Conservation (phyloP, 2,888 invertebrate species). For the Onthophagus sagittarius region DNA sequence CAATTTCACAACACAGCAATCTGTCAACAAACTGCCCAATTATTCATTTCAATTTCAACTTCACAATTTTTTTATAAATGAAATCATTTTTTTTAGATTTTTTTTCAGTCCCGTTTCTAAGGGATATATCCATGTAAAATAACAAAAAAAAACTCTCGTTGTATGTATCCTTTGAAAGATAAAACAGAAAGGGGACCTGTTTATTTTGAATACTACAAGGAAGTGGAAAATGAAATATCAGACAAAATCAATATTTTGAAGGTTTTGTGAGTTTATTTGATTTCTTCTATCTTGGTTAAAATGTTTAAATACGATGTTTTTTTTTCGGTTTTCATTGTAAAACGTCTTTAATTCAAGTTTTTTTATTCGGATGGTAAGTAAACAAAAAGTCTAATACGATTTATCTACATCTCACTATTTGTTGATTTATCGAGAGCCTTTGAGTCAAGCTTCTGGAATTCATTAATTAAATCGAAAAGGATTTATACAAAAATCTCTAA, state of each 20-base stretch:
- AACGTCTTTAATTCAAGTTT: background rate
- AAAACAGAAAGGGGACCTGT: background rate
- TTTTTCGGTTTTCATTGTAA: background rate
- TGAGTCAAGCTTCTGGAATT: too few relatives aligned
- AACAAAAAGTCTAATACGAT: background rate
- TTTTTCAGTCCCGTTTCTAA: background rate
- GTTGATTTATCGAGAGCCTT: too few relatives aligned
- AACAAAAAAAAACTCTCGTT: background rate
- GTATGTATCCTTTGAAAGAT: background rate
- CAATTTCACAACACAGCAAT: too few relatives aligned
- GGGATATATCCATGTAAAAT: background rate
- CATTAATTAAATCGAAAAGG: too few relatives aligned
- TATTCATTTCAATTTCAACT: background rate
- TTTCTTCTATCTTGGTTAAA: background rate
- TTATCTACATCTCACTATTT: background rate
- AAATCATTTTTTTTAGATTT: background rate
- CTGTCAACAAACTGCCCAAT: too few relatives aligned
- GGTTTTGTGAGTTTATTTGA: background rate
- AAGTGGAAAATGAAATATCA: background rate
- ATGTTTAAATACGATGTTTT: background rate
- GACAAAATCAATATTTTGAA: background rate
- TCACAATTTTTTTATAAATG: background rate
- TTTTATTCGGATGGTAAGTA: background rate
- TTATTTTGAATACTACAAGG: background rate
- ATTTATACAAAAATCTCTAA: background rate